Evolutionary conservation across 1,140 invertebrate genomes (phyloP).

Genomic region (Diabrotica undecimpunctata): DNA sequence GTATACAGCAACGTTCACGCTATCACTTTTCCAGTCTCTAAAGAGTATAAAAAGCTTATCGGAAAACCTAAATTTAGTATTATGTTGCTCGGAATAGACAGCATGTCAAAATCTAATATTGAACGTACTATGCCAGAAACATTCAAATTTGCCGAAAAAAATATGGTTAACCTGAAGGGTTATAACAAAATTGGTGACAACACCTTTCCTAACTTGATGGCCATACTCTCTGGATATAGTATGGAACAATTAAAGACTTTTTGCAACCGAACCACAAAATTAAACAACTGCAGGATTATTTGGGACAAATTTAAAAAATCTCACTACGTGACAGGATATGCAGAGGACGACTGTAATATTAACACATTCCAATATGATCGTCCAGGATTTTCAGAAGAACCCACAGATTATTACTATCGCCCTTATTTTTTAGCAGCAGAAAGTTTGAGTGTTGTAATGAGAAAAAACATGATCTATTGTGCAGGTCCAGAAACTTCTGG

Average conservation of each 20-base stretch:
- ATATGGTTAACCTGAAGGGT: too few relatives aligned
- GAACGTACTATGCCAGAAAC: constrained; percentile 74
- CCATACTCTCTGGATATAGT: constrained; percentile 50
- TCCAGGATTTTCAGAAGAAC: constrained; percentile 58
- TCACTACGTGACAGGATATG: constrained; percentile 62
- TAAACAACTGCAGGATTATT: constrained; percentile 59
- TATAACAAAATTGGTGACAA: too few relatives aligned
- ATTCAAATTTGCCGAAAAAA: constrained; percentile 56
- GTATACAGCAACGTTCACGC: constrained; percentile 54
- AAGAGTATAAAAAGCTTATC: constrained; percentile 25
- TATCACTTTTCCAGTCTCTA: constrained; percentile 33
- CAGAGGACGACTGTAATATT: constrained; percentile 59
- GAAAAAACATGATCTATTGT: constrained; percentile 49
- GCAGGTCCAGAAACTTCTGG: constrained; percentile 53
- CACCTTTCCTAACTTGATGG: too few relatives aligned
- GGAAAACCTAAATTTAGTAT: constrained; percentile 53
- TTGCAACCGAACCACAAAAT: too few relatives aligned
- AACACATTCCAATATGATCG: constrained; percentile 62
- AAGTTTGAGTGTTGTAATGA: constrained; percentile 46
- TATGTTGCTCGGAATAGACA: constrained; percentile 76
- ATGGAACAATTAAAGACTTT: constrained; percentile 45
- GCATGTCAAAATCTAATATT: constrained; percentile 74
- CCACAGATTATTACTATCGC: constrained; percentile 70
- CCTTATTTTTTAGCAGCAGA: constrained; percentile 61
- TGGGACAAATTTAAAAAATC: constrained; percentile 58